Evolutionary conservation across 2,888 invertebrate genomes (phyloP).

Genomic region (Heliothis peltigera): DNA sequence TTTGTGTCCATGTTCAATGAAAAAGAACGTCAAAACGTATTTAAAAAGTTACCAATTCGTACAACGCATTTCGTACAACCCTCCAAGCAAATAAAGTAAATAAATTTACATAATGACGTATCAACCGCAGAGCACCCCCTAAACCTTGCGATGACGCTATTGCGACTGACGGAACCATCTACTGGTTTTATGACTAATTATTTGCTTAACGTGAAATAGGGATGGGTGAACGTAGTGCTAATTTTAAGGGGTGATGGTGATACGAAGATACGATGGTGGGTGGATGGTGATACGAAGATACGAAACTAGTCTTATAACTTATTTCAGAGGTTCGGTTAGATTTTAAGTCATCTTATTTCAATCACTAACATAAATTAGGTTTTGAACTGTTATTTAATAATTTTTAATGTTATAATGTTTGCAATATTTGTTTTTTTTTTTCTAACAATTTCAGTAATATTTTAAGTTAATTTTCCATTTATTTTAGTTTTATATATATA

Average conservation of each 20-base stretch:
- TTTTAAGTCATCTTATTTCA: too few species aligned
- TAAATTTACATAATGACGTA: conserved; percentile 60
- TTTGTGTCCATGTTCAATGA: neutral
- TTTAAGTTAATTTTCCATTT: too few species aligned
- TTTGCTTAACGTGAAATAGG: conserved; percentile 54
- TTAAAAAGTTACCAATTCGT: conserved; percentile 19
- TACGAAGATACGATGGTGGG: too few species aligned
- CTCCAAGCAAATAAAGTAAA: conserved; percentile 53
- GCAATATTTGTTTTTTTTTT: too few species aligned
- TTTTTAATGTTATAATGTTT: too few species aligned
- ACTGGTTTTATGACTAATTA: conserved; percentile 61
- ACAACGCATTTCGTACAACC: conserved; percentile 48
- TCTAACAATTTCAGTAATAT: too few species aligned
- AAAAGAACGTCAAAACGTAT: neutral
- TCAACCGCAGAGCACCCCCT: conserved; percentile 55
- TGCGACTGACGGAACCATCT: conserved; percentile 53
- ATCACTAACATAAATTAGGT: too few species aligned
- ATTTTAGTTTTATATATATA: too few species aligned
- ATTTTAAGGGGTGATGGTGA: conserved; percentile 33
- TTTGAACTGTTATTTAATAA: too few species aligned
- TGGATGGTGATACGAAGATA: too few species aligned
- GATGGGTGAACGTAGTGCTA: conserved; percentile 25
- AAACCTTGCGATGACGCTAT: conserved; percentile 45
- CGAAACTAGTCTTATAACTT: too few species aligned
- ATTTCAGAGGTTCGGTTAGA: too few species aligned